phyloP scores from a whole-genome alignment of 2,797 vertebrate genomes.

The Liasis olivaceus region DNA sequence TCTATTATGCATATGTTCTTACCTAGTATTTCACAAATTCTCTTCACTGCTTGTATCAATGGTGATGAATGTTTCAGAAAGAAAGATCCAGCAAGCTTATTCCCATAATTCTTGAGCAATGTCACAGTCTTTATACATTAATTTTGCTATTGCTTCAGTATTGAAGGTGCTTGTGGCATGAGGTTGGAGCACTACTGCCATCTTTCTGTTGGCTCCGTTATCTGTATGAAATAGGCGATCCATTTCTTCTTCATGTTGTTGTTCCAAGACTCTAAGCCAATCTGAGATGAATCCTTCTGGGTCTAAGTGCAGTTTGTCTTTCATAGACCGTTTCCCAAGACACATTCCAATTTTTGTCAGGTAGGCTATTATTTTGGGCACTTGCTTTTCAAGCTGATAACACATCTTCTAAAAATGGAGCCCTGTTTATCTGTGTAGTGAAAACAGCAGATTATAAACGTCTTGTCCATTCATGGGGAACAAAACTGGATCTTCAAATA shows the following conservation, averaged over 20 bases:
- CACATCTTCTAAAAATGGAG: not conserved
- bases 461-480: not conserved
- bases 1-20: not conserved
- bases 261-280: no score
- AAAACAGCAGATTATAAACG: not conserved
- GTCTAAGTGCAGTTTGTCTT: not conserved
- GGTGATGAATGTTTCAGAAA: not conserved
- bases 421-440: not conserved
- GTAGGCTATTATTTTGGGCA: not conserved
- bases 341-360: not conserved
- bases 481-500: not conserved
- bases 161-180: not conserved
- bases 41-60: not conserved
- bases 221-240: not conserved
- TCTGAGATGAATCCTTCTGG: not conserved
- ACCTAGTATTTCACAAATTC: not conserved
- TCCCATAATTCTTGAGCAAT: not conserved
- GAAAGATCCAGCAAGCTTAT: not conserved
- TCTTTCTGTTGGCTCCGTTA: not conserved
- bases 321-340: not conserved
- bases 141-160: not conserved
- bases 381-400: not conserved
- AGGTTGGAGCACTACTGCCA: not conserved
- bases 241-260: not conserved
- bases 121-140: not conserved